Conservation (phyloP, 2,113 vertebrate genomes). For the Martes martes region DNA sequence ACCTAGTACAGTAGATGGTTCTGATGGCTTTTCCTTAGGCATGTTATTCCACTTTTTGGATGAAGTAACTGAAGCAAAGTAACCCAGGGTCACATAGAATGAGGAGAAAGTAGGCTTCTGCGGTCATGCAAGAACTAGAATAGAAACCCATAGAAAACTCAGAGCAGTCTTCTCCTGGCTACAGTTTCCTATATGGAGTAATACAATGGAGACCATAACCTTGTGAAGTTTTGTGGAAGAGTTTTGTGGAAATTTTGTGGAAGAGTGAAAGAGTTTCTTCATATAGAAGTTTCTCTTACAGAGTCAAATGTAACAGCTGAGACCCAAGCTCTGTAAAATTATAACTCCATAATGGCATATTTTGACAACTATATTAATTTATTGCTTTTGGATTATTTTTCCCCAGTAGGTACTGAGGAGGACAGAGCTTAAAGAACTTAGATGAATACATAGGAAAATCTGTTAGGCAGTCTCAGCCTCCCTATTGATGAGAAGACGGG, state of each 20-base stretch:
- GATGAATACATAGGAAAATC: neutral
- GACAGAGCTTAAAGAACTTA: neutral
- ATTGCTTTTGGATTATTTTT: neutral
- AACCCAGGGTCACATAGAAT: neutral
- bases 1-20: neutral
- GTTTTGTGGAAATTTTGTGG: neutral
- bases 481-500: neutral
- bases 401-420: neutral
- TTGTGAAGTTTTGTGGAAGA: neutral
- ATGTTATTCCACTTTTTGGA: neutral
- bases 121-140: neutral
- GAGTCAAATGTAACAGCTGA: neutral
- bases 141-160: neutral
- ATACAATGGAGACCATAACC: neutral
- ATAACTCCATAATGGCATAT: neutral
- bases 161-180: neutral
- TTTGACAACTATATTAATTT: neutral
- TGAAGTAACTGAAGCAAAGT: neutral
- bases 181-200: neutral
- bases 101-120: neutral
- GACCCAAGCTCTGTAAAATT: neutral
- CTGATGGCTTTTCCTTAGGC: neutral
- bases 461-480: neutral
- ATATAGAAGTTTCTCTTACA: neutral
- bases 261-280: neutral